Evolutionary conservation across 1,140 invertebrate species (phyloP), one percentile per base, ranked within the genome.

Genomic region (Uloborus diversus): DNA sequence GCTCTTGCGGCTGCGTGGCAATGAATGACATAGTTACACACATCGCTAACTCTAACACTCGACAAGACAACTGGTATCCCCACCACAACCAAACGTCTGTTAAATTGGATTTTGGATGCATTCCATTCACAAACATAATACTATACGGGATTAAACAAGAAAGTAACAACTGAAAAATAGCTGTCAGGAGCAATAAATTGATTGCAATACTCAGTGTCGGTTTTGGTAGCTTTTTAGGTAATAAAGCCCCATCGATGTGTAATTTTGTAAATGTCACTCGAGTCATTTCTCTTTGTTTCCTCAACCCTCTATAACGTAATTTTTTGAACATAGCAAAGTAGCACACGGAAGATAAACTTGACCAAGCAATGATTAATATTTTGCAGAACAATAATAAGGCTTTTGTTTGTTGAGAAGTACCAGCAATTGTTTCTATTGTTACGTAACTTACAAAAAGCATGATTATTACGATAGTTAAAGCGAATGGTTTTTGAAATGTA

Each of bases 11-110:
- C 51, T 86, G 80, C 82, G 94, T 92, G 61, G 93, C 92, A 2
- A 95, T 93, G 90, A 94, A 95, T 0, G 92, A 92, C 79, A 96
- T 90, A 14, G 95, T 87, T 9, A 91, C 91, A 81, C 94, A 93
- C 82, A 96, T 92, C 1, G 91, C 91, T 27, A 96, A 90, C 85
- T 97, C 95, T 35, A 96, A 90, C 0, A 96, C 87, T 23, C 95
- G 89, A 32, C 95, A 89, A 2, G 92, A 92, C 82, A 95, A 92
- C 83, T 96, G 93, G 87, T 94, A 96, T 13, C 93, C 92, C 93
- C 94, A 96, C 89, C 94, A 93, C 5, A 95, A 88, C 95, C 95
- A 97, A 1, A 90, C 89, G 35, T 85, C 79, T n/a, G 84, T 84
- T 51, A 71, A 69, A 13, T 66, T 75, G 4, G 68, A n/a, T 4